phyloP scores from a whole-genome alignment of 2,888 invertebrate species.

The Ophion ellenae region DNA sequence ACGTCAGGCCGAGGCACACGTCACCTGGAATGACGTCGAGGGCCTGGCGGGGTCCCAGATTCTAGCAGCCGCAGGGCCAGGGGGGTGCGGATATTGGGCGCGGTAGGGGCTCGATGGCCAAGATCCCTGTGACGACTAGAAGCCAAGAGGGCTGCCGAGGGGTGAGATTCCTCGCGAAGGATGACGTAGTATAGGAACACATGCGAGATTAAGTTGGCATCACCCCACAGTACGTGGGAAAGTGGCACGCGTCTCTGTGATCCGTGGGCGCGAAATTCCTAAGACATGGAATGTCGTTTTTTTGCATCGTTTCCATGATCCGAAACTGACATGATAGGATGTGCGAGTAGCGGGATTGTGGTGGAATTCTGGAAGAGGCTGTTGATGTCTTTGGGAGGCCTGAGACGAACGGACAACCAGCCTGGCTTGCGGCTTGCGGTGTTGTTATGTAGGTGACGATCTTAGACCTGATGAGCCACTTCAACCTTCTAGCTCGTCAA shows the following conservation, averaged over 20 bases:
- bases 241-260: constrained; percentile 77
- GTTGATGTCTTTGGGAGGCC: too few relatives aligned
- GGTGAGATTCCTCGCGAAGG: constrained; percentile 67
- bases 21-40: constrained; percentile 78
- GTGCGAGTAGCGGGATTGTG: too few relatives aligned
- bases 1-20: constrained; percentile 78
- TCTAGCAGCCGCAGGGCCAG: constrained; percentile 41
- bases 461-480: too few relatives aligned
- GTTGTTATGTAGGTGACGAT: too few relatives aligned
- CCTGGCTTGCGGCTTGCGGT: too few relatives aligned
- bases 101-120: constrained; percentile 64
- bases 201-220: constrained; percentile 62
- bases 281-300: constrained; percentile 47
- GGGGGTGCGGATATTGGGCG: constrained; percentile 70
- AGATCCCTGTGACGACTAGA: constrained; percentile 66
- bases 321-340: too few relatives aligned
- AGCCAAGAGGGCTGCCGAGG: constrained; percentile 47
- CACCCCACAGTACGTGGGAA: constrained; percentile 78
- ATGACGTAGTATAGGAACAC: constrained; percentile 71
- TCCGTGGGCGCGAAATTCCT: constrained; percentile 76
- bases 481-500: too few relatives aligned
- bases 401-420: too few relatives aligned
- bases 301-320: not conserved
- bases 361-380: too few relatives aligned
- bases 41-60: constrained; percentile 65